phyloP scores from a whole-genome alignment of 92 coral and sea anemone genomes.

The Palythoa grandiflora region DNA sequence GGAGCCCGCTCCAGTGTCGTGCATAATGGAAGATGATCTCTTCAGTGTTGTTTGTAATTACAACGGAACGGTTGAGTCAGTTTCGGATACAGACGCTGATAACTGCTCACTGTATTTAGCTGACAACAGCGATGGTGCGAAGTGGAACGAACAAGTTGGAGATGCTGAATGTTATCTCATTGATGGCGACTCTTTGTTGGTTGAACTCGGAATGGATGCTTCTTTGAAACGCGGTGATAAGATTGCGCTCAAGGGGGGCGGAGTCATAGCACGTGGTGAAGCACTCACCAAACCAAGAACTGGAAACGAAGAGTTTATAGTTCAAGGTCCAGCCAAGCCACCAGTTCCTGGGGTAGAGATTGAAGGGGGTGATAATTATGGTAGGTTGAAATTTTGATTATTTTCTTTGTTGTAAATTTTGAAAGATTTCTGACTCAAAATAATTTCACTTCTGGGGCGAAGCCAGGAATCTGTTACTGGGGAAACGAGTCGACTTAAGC shows the following conservation, averaged over 20 bases:
- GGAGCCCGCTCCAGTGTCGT: background rate
- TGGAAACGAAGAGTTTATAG: background rate
- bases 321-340: background rate
- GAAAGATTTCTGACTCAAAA: too few relatives aligned
- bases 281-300: background rate
- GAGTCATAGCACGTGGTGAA: constrained; percentile 1
- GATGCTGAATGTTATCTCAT: background rate
- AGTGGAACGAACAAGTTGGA: constrained; percentile 6
- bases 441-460: too few relatives aligned
- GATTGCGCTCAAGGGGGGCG: constrained; percentile 1
- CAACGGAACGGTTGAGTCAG: background rate
- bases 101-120: background rate
- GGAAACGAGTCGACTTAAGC: too few relatives aligned
- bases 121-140: background rate
- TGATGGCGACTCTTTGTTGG: background rate
- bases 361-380: background rate
- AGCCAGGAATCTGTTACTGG: too few relatives aligned
- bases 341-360: background rate
- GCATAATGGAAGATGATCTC: background rate
- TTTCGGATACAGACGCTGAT: background rate
- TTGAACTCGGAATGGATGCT: background rate
- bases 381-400: background rate
- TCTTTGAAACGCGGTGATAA: background rate
- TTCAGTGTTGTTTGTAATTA: background rate
- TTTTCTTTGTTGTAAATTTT: background rate